Conservation (phyloP, 2,888 invertebrate species). For the Andrena trimmerana region DNA sequence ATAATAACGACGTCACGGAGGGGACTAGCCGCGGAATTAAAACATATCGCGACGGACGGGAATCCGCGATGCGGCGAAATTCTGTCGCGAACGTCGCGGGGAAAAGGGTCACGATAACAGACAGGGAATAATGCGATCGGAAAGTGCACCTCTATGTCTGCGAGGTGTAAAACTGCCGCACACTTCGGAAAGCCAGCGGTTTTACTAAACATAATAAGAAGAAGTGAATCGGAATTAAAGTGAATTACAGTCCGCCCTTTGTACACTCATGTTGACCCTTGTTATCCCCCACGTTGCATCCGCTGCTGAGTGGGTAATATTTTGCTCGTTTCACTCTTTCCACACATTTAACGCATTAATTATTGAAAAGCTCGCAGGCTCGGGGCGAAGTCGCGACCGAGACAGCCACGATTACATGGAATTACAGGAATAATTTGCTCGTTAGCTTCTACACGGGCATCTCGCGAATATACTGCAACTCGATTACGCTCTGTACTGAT, state of each 20-base stretch:
- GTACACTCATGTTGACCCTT: neutral
- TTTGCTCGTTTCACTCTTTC: too few species aligned
- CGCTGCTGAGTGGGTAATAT: too few species aligned
- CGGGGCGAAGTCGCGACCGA: too few species aligned
- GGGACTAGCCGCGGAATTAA: slow-evolving; percentile 24
- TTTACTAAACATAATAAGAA: neutral
- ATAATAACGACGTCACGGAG: slow-evolving; percentile 50
- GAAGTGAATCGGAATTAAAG: neutral
- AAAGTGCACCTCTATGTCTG: neutral
- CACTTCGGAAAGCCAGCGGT: neutral
- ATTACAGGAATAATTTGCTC: too few species aligned
- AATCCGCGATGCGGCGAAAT: slow-evolving; percentile 7
- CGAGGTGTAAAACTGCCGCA: neutral
- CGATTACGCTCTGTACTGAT: too few species aligned
- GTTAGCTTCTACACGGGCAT: too few species aligned
- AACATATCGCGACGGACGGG: slow-evolving; percentile 40
- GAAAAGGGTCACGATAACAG: neutral
- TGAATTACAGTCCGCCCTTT: neutral
- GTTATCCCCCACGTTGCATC: neutral
- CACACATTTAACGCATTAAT: too few species aligned
- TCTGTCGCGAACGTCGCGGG: neutral
- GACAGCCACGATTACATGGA: too few species aligned
- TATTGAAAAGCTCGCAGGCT: too few species aligned
- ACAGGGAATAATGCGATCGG: neutral
- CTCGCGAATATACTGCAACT: too few species aligned